Evolutionary conservation across 2,797 vertebrate genomes (phyloP).

Genomic region (Hapalemur alaotrensis): DNA sequence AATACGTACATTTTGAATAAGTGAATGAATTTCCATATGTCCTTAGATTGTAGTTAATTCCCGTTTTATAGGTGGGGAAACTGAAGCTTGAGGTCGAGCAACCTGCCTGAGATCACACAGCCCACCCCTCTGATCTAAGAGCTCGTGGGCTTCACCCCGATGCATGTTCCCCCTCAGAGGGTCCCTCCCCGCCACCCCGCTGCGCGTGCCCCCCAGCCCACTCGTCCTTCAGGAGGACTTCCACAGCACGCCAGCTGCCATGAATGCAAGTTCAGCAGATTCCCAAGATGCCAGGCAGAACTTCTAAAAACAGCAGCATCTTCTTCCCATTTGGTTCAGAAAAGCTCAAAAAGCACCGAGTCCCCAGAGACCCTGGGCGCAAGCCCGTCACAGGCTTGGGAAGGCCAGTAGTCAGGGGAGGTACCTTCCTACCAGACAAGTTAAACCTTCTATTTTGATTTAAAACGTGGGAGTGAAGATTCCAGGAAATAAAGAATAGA

Average conservation of each 20-base stretch:
- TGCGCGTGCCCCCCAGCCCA: fast-evolving
- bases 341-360: neutral
- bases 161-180: fast-evolving
- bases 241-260: neutral
- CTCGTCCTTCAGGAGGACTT: neutral
- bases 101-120: neutral
- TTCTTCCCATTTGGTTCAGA: neutral
- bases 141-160: neutral
- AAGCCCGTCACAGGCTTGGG: no score
- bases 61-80: neutral
- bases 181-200: neutral
- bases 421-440: fast-evolving
- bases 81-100: neutral
- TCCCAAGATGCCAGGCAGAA: neutral
- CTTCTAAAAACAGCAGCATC: neutral
- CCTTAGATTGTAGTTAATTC: neutral
- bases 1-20: neutral
- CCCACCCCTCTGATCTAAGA: neutral
- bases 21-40: neutral
- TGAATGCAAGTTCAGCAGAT: neutral
- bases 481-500: neutral
- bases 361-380: neutral
- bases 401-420: fast-evolving
- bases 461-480: neutral
- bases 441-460: neutral